Conservation (phyloP, 2,888 invertebrate species). For the Invenusta paracnida region DNA sequence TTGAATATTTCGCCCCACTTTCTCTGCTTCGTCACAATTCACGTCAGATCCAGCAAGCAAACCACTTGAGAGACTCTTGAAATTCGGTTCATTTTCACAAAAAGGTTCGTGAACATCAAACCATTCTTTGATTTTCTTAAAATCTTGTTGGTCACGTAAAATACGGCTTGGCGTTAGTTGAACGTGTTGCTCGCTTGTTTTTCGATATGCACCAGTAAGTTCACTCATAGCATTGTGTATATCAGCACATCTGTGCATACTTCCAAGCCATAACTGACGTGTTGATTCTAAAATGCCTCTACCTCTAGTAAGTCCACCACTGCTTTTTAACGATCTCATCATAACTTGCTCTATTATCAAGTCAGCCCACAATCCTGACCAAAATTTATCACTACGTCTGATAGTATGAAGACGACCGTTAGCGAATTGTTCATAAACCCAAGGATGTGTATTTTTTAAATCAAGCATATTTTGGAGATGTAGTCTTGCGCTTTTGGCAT, state of each 20-base stretch:
- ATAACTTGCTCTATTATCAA: slow-evolving; percentile 49
- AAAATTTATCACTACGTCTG: slow-evolving; percentile 47
- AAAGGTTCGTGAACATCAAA: background rate
- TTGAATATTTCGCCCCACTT: background rate
- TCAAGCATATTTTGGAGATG: slow-evolving; percentile 25
- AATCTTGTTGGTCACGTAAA: background rate
- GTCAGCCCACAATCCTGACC: slow-evolving; percentile 49
- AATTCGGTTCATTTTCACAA: background rate
- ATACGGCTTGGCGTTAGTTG: background rate
- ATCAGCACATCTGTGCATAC: background rate
- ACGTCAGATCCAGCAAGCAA: background rate
- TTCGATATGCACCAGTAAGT: background rate
- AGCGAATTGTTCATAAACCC: slow-evolving; percentile 45
- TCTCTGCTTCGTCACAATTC: background rate
- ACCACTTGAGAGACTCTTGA: background rate
- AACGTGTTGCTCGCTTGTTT: background rate
- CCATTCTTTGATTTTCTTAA: background rate
- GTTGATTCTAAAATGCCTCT: slow-evolving; percentile 46
- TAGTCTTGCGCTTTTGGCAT: slow-evolving; percentile 18
- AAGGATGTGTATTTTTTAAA: background rate
- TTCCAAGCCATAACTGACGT: slow-evolving; percentile 45
- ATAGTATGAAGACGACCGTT: slow-evolving; percentile 46
- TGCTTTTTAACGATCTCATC: slow-evolving; percentile 48
- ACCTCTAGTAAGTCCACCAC: slow-evolving; percentile 48
- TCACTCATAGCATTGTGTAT: slow-evolving; percentile 8